Percentiles rank a stretch among this genome's conserved stretches.
Conservation (phyloP, 1,140 invertebrate genomes). For the Phymastichus coffea region DNA sequence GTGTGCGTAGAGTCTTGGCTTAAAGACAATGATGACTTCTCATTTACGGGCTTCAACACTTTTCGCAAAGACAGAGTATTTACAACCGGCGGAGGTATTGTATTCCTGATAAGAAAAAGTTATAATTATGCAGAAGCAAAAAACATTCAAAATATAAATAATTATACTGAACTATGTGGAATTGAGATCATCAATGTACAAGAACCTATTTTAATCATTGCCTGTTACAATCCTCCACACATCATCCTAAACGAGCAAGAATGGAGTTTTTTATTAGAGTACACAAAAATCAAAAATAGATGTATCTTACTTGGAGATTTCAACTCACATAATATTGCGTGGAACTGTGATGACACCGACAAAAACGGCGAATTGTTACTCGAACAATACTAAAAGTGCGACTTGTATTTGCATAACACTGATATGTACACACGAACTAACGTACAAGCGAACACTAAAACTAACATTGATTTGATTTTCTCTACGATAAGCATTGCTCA, state of each 20-base stretch:
- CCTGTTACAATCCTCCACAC: no score
- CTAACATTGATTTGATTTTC: slow-evolving; percentile 19
- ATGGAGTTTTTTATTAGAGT: not conserved
- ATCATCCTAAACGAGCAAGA: no score
- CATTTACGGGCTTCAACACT: not conserved
- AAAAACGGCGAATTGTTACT: not conserved
- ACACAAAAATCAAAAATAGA: no score
- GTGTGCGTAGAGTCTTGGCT: no score
- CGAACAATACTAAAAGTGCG: not conserved
- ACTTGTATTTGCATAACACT: not conserved
- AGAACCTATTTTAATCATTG: no score
- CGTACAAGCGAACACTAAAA: not conserved
- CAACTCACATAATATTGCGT: no score
- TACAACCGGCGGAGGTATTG: not conserved
- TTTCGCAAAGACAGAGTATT: not conserved
- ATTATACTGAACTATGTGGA: no score
- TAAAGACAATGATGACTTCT: not conserved
- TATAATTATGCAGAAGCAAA: not conserved
- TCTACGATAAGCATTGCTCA: slow-evolving; percentile 29
- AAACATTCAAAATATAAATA: not conserved
- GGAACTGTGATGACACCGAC: no score
- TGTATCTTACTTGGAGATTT: no score
- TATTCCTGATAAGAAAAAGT: not conserved
- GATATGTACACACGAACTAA: not conserved
- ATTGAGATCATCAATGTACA: not conserved